Base-by-base conservation (phyloP, 2,888 invertebrate genomes). In the Troides helena region DNA sequence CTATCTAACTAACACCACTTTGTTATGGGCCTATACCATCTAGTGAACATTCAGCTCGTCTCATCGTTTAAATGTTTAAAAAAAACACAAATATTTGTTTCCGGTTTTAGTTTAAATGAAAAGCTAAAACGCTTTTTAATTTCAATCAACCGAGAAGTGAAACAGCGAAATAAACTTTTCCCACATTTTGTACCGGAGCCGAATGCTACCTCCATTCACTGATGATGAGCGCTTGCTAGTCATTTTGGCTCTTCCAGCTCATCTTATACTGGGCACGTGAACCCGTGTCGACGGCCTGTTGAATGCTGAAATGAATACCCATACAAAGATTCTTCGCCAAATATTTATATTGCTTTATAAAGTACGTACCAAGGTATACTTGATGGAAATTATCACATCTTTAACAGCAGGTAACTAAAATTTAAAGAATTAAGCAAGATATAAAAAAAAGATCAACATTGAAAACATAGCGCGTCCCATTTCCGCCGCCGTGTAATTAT, bases 401-500 rank as follows among this genome's bases (percentile, higher is more conserved):
- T 30, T 3, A 14, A 56, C 18, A 21, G n/a, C 56, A 56, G 56
- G 56, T 56, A 56, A 21, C 21, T 56, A 21, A 56, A 0, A 10
- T 53, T 53, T n/a, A 7, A 8, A 56, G 56, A 56, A 56, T 56
- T n/a, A 56, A 56, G 7, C n/a, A 21, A n/a, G 46, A 46, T 46
- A 46, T 46, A 46, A 46, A 46, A 43, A 46, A 46, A 18, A 56
- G 21, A 21, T 56, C n/a, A 56, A 21, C 30, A 62, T 56, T 62
- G 25, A 67, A 67, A 67, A 67, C 61, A 61, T 56, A 56, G 67
- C 62, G 62, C 62, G 67, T 68, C 50, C 68, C 50, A 50, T 68
- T 69, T 69, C 61, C 4, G 46, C 46, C 69, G 8, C 43, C 61
- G 58, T 62, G 65, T 65, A 69, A 69, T 69, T 69, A 65, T 69